Conservation (phyloP, 2,113 vertebrate species). For the Poicephalus meyeri region DNA sequence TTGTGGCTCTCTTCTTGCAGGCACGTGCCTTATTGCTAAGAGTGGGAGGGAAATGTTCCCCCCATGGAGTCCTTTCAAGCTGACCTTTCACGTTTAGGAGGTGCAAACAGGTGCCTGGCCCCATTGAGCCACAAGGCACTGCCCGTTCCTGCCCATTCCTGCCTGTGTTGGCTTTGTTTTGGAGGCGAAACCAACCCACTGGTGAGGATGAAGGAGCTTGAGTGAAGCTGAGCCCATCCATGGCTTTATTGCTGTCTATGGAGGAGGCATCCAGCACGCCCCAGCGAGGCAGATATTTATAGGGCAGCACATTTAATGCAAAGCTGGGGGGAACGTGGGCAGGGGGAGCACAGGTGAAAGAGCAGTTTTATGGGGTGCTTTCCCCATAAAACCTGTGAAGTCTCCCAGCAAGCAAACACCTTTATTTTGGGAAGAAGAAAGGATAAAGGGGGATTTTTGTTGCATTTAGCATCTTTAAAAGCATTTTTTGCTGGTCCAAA, state of each 20-base stretch:
- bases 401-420: not conserved
- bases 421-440: not conserved
- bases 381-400: not conserved
- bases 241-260: not conserved
- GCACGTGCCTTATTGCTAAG: not conserved
- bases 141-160: not conserved
- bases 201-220: not conserved
- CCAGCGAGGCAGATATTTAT: not conserved
- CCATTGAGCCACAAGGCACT: not conserved
- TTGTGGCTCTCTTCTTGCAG: not conserved
- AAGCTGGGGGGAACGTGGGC: not conserved
- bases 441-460: not conserved
- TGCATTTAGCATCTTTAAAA: not conserved
- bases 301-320: not conserved
- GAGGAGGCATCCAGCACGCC: not conserved
- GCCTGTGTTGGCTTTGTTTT: not conserved
- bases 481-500: not conserved
- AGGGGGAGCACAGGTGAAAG: fast-evolving
- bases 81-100: not conserved
- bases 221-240: not conserved
- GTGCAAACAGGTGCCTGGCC: not conserved
- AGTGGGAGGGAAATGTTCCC: not conserved
- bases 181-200: not conserved
- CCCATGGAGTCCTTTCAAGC: not conserved
- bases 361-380: not conserved